phyloP scores from a whole-genome alignment of 2,888 invertebrate species.

The Campaea margaritaria region DNA sequence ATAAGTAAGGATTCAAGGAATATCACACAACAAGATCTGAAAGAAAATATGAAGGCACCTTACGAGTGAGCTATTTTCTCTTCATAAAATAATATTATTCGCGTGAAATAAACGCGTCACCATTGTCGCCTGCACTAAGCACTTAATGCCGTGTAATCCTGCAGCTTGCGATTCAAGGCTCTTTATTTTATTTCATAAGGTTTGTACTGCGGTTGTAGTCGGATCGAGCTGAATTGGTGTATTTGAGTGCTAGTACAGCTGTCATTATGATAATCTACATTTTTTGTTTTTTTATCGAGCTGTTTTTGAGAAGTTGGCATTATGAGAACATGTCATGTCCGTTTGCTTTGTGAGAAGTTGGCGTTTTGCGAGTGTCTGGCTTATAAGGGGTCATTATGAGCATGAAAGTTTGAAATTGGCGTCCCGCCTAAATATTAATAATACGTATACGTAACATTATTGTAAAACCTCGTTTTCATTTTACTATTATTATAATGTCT shows the following conservation, averaged over 20 bases:
- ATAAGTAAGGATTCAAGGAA: no score
- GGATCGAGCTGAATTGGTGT: slow-evolving; percentile 29
- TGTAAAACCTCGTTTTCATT: no score
- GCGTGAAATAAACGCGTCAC: slow-evolving; percentile 19
- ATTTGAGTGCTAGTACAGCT: background rate
- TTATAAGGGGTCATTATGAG: no score
- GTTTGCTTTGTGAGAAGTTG: no score
- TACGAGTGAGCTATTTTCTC: background rate
- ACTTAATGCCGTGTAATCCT: slow-evolving; percentile 55
- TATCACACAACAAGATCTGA: background rate
- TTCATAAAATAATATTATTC: slow-evolving; percentile 30
- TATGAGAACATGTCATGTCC: no score
- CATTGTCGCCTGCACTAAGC: slow-evolving; percentile 47
- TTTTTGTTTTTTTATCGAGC: background rate
- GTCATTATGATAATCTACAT: background rate
- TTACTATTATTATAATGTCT: no score
- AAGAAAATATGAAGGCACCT: background rate
- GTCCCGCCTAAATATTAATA: no score
- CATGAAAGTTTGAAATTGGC: no score
- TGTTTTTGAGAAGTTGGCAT: no score
- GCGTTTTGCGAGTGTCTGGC: no score
- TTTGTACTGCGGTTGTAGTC: slow-evolving; percentile 35
- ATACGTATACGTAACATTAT: no score
- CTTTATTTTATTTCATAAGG: slow-evolving; percentile 54
- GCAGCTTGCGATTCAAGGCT: slow-evolving; percentile 34